Evolutionary conservation across 2,888 invertebrate genomes (phyloP).

Genomic region (Chorisops tibialis): DNA sequence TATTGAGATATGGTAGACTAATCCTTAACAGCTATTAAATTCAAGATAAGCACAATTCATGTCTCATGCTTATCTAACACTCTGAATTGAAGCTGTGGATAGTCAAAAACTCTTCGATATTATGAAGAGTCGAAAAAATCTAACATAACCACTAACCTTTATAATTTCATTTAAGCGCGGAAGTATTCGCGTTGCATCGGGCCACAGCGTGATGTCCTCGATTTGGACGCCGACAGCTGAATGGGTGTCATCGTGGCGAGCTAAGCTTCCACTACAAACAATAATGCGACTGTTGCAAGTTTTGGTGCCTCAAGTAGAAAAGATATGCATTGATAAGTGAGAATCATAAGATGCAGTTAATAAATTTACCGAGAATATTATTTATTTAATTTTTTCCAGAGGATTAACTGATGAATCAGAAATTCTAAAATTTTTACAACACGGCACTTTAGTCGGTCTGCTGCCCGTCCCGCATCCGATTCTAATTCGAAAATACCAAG

Average conservation of each 20-base stretch:
- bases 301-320: slow-evolving; percentile 98
- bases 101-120: too few relatives aligned
- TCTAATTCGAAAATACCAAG: slow-evolving; percentile 97
- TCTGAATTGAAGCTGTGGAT: too few relatives aligned
- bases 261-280: slow-evolving; percentile 95
- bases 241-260: slow-evolving; percentile 96
- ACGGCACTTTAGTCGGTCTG: slow-evolving; percentile 95
- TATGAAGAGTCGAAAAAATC: too few relatives aligned
- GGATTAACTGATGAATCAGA: slow-evolving; percentile 99
- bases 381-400: slow-evolving; percentile 53
- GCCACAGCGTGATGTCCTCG: neutral
- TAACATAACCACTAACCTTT: too few relatives aligned
- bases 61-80: too few relatives aligned
- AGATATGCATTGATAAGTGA: slow-evolving; percentile 98
- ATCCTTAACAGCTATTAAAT: too few relatives aligned
- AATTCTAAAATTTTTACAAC: slow-evolving; percentile 97
- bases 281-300: slow-evolving; percentile 98
- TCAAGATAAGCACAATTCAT: too few relatives aligned
- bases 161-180: slow-evolving; percentile 55
- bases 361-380: neutral
- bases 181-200: slow-evolving; percentile 58
- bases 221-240: slow-evolving; percentile 88
- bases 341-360: too few relatives aligned
- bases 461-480: slow-evolving; percentile 99
- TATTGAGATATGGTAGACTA: too few relatives aligned